phyloP scores from a whole-genome alignment of 2,113 vertebrate species.

The Micronisus gabar region DNA sequence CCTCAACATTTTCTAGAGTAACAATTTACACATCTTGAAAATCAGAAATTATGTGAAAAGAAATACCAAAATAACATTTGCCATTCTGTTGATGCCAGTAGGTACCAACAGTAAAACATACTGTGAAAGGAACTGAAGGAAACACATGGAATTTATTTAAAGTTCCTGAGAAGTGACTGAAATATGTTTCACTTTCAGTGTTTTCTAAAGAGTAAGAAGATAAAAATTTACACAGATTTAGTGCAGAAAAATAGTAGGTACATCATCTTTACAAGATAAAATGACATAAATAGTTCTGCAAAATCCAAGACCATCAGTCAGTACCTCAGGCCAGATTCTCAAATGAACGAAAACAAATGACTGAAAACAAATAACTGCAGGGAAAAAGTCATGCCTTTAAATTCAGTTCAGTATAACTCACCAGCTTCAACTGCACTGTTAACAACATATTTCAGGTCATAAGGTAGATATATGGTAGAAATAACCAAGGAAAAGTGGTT shows the following conservation, averaged over 20 bases:
- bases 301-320: background rate
- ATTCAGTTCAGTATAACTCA: background rate
- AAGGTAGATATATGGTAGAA: background rate
- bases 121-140: background rate
- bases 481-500: background rate
- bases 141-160: background rate
- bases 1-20: background rate
- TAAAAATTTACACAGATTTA: background rate
- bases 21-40: background rate
- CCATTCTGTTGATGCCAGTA: background rate
- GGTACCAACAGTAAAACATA: background rate
- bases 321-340: background rate
- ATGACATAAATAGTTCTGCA: background rate
- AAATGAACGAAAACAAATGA: background rate
- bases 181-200: background rate
- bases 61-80: background rate
- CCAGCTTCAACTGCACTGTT: rapidly evolving
- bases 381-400: background rate
- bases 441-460: background rate
- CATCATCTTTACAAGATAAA: background rate
- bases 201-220: background rate
- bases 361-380: background rate
- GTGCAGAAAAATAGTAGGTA: background rate
- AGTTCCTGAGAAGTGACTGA: background rate
- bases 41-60: background rate